Percentiles rank a stretch among this genome's conserved stretches.
phyloP scores from a whole-genome alignment of 2,888 invertebrate species.

The Rhodophaea formosa region DNA sequence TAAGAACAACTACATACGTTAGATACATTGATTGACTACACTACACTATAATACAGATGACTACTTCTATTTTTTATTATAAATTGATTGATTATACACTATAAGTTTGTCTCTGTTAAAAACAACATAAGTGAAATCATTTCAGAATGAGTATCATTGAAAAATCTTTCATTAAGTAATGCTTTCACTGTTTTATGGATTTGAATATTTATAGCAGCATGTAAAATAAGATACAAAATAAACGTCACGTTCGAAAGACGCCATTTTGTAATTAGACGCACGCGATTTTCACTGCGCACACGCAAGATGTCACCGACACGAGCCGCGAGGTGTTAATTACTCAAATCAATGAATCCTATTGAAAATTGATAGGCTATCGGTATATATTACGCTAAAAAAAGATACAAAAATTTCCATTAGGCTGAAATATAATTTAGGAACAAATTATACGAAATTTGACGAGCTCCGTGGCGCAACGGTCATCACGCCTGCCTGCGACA shows the following conservation, averaged over 20 bases:
- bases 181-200: not conserved
- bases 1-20: too few species aligned
- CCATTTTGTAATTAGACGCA: slow-evolving; percentile 21
- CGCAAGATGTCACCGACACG: slow-evolving; percentile 27
- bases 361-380: not conserved
- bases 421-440: too few species aligned
- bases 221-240: slow-evolving; percentile 15
- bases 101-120: too few species aligned
- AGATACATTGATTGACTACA: too few species aligned
- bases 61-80: too few species aligned
- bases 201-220: slow-evolving; percentile 16
- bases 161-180: not conserved
- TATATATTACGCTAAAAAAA: not conserved
- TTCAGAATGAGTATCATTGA: not conserved
- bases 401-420: slow-evolving; percentile 5
- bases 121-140: not conserved
- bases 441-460: too few species aligned
- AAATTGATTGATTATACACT: too few species aligned
- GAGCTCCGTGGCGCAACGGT: too few species aligned
- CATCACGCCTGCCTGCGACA: too few species aligned
- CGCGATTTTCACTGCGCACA: slow-evolving; percentile 41
- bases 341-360: slow-evolving; percentile 23
- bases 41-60: too few species aligned
- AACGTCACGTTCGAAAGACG: slow-evolving; percentile 2
- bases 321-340: slow-evolving; percentile 32